phyloP scores from a whole-genome alignment of 2,888 invertebrate species.

The Pachycephus smyrnensis region DNA sequence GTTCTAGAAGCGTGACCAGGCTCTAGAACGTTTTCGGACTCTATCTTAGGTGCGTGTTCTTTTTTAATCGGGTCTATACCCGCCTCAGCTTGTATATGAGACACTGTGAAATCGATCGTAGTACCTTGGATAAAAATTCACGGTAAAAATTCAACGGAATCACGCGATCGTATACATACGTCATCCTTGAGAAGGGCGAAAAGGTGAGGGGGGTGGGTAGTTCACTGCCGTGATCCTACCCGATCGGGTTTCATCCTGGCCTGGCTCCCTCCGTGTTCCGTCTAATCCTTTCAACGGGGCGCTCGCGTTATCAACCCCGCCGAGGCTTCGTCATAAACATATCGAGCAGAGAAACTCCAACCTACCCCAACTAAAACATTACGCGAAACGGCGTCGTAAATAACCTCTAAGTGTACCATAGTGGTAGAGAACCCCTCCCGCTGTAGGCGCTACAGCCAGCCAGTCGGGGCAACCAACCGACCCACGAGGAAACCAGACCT shows the following conservation, averaged over 20 bases:
- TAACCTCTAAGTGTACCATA: slow-evolving; percentile 60
- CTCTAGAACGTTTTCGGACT: background rate
- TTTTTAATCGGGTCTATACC: background rate
- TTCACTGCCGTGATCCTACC: background rate
- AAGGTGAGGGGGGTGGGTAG: background rate
- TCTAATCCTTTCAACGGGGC: slow-evolving; percentile 11
- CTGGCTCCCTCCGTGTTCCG: slow-evolving; percentile 13
- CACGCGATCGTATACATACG: slow-evolving; percentile 3
- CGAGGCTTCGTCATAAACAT: slow-evolving; percentile 59
- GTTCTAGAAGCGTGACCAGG: background rate
- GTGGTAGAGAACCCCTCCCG: slow-evolving; percentile 26
- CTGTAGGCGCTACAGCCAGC: slow-evolving; percentile 38
- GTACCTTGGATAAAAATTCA: background rate
- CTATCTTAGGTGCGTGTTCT: background rate
- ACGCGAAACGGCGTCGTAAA: slow-evolving; percentile 63
- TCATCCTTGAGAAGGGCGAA: background rate
- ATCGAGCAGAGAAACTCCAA: slow-evolving; percentile 49
- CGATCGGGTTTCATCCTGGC: slow-evolving; percentile 3
- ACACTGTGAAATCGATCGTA: background rate
- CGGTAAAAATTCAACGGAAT: slow-evolving; percentile 2
- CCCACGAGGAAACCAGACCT: slow-evolving; percentile 30
- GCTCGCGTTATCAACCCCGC: slow-evolving; percentile 43
- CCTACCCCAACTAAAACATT: slow-evolving; percentile 62
- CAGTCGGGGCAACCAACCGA: slow-evolving; percentile 24
- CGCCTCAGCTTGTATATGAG: background rate